Evolutionary conservation across 2,113 vertebrate species (phyloP), one percentile per base, ranked within the genome.

Genomic region (Thoracochromis brauschi): DNA sequence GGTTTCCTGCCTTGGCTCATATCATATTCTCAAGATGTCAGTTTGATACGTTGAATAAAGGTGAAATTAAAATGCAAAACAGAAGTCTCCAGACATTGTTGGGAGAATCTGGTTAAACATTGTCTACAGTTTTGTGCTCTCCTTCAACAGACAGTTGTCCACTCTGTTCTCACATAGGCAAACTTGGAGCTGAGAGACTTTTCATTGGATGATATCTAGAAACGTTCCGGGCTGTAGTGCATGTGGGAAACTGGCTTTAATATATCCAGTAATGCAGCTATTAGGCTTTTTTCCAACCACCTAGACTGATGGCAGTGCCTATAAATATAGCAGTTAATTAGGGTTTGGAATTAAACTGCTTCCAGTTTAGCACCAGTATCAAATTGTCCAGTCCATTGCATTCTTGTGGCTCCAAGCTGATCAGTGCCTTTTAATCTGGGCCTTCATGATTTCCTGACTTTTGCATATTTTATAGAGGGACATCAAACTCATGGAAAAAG

Each of bases 251-350:
- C 14, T 0, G 2, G 9, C 9, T 78, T 78, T 33, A 4, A 45
- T 21, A 33, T 47, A 24, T 51, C 2, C 47, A 14, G 71, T 11
- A 57, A 47, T 60, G 7, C 16, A 80, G 13, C 29, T 49, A 14
- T 26, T 31, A 16, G n/a, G 26, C 4, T 54, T 63, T 82, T 88
- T 5, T 87, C 16, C 47, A 45, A 47, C 17, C 53, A 9, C 71
- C 82, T 35, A 49, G 80, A 84, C 9, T 19, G 42, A 49, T 31
- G 42, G 42, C 16, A 31, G 29, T 58, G 83, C 86, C 47, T 85
- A 86, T 91, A 87, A 95, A 91, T 86, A 58, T 51, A 60, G 87
- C 60, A 89, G 68, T 91, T 91, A 84, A 80, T 85, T 45, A 73
- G 68, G 21, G 68, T 45, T 29, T 45, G 68, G 40, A 45, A 45